These are phyloP conservation scores for Drosophila persimilis DNA, from an alignment of 1,140 invertebrate genomes.

Conservation along the genomic window DNA sequence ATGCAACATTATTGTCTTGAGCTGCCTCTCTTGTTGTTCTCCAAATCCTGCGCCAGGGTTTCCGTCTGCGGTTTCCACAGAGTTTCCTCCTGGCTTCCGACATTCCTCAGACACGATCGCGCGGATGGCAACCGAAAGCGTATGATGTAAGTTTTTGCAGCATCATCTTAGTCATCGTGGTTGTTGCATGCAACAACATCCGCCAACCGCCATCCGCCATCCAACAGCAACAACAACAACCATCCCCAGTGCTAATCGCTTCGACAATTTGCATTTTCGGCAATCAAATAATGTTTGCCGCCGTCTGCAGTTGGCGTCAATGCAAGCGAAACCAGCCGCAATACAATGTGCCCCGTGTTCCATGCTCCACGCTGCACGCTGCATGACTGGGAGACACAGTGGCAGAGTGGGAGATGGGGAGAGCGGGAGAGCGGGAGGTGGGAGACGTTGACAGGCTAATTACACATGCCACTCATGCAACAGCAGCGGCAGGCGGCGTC, in stretches of 20 bases:
- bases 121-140: too few relatives aligned
- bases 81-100: too few relatives aligned
- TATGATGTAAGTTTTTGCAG: too few relatives aligned
- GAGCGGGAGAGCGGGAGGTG: neutral
- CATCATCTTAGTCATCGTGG: too few relatives aligned
- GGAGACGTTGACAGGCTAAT: slow-evolving; percentile 53
- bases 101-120: too few relatives aligned
- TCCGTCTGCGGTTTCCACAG: too few relatives aligned
- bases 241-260: slow-evolving; percentile 33
- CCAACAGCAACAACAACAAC: slow-evolving; percentile 1
- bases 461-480: slow-evolving; percentile 65
- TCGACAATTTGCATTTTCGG: slow-evolving; percentile 50
- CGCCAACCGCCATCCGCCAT: neutral
- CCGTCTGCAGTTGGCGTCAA: slow-evolving; percentile 41
- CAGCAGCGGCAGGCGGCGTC: slow-evolving; percentile 19
- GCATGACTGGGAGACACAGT: neutral
- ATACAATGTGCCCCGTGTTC: slow-evolving; percentile 19
- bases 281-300: slow-evolving; percentile 52
- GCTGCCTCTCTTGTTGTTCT: too few relatives aligned
- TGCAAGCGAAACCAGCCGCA: slow-evolving; percentile 8
- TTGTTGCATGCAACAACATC: neutral
- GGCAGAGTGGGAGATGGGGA: neutral
- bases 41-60: too few relatives aligned
- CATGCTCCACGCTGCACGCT: neutral
- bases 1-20: too few relatives aligned